Percentiles rank a stretch among this genome's conserved stretches.
Conservation (phyloP, 2,797 vertebrate genomes). For the Cossypha dichroa region DNA sequence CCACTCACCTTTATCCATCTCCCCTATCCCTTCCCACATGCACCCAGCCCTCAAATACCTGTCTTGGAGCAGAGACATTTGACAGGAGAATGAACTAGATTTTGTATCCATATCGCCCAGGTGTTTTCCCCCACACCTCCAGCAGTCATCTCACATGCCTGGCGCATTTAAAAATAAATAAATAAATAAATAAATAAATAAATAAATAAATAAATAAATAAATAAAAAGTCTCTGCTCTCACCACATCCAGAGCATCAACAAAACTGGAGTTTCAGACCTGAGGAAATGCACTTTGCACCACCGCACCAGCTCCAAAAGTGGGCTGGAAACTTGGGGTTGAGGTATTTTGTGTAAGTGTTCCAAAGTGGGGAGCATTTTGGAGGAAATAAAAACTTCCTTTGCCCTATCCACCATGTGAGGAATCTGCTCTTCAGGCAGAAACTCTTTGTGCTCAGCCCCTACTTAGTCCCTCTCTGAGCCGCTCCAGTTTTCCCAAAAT, state of each 20-base stretch:
- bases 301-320: background rate
- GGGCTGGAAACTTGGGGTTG: background rate
- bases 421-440: background rate
- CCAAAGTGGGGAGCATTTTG: background rate
- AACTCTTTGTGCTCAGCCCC: background rate
- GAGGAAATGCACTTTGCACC: background rate
- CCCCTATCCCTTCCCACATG: background rate
- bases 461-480: background rate
- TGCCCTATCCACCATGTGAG: fast-evolving
- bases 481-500: background rate
- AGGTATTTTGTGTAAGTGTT: background rate
- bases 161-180: too few relatives aligned
- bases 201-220: background rate
- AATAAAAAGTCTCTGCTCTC: background rate
- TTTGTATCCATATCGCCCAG: background rate
- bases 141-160: background rate
- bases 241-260: background rate
- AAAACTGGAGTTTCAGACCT: background rate
- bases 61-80: background rate
- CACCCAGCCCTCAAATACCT: background rate
- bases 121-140: background rate
- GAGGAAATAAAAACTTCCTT: background rate
- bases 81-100: background rate
- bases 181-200: background rate
- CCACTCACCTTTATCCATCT: background rate